These are phyloP conservation scores for Cristatella mucedo DNA, from an alignment of 2,888 invertebrate genomes.

Conservation along the genomic window DNA sequence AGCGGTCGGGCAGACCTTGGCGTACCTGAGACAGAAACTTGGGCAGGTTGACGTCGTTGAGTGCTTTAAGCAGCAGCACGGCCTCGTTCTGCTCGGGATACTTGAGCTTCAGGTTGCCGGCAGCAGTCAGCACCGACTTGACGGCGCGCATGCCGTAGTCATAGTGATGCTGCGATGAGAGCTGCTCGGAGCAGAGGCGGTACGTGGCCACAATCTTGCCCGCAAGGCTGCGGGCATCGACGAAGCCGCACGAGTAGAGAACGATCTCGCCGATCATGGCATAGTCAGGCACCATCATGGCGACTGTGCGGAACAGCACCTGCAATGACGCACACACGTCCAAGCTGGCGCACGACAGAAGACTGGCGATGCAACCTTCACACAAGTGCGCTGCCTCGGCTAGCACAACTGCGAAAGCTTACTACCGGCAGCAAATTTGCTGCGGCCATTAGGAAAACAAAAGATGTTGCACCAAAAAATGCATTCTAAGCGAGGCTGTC, in stretches of 20 bases:
- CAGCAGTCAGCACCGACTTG: slow-evolving; percentile 39
- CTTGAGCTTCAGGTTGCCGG: slow-evolving; percentile 39
- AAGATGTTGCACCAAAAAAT: too few species aligned
- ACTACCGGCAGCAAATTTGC: too few species aligned
- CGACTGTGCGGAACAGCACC: slow-evolving; percentile 42
- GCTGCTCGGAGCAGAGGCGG: slow-evolving; percentile 37
- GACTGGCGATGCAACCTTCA: too few species aligned
- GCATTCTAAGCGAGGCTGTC: too few species aligned
- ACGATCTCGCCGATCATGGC: slow-evolving; percentile 40
- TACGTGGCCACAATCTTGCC: slow-evolving; percentile 40
- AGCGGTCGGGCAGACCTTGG: too few species aligned
- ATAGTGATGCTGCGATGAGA: slow-evolving; percentile 40
- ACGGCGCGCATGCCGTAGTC: slow-evolving; percentile 43
- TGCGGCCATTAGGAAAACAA: too few species aligned
- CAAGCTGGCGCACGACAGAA: too few species aligned
- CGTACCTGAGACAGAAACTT: slow-evolving; percentile 38
- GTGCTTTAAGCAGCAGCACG: slow-evolving; percentile 37
- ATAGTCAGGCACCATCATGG: slow-evolving; percentile 41
- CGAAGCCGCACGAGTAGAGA: slow-evolving; percentile 40
- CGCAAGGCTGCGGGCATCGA: slow-evolving; percentile 37
- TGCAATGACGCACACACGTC: slow-evolving; percentile 17
- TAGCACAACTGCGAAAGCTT: too few species aligned
- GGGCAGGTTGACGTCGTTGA: slow-evolving; percentile 39
- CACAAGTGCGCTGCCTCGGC: too few species aligned
- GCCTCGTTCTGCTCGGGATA: slow-evolving; percentile 32